Evolutionary conservation across 2,797 vertebrate species (phyloP).

Genomic region (Lutra lutra): DNA sequence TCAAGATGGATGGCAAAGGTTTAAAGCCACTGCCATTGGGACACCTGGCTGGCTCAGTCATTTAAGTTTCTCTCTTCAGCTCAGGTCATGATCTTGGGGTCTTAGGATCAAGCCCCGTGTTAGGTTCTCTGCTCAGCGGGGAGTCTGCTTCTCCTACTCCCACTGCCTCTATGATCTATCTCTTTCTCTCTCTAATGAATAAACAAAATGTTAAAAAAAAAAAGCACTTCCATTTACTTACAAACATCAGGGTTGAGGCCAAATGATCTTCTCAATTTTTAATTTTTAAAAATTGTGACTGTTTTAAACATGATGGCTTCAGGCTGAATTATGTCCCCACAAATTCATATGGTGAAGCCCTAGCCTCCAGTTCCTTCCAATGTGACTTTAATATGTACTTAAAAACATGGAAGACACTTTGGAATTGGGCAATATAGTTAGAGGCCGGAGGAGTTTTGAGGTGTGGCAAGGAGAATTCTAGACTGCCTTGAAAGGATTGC

Average conservation of each 20-base stretch:
- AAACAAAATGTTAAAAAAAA: background rate
- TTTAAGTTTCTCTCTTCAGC: background rate
- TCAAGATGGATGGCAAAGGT: background rate
- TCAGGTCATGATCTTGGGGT: background rate
- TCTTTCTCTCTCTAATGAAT: background rate
- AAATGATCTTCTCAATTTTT: background rate
- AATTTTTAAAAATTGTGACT: background rate
- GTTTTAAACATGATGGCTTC: background rate
- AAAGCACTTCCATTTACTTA: background rate
- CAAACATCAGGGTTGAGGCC: background rate
- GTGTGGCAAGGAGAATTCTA: background rate
- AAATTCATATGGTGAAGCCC: background rate
- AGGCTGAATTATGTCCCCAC: background rate
- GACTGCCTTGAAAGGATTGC: background rate
- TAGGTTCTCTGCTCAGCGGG: background rate
- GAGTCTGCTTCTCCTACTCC: background rate
- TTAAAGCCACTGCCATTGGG: background rate
- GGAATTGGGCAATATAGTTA: background rate
- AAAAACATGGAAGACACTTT: background rate
- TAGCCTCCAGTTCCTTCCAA: background rate
- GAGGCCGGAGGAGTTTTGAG: background rate
- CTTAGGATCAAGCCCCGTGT: background rate
- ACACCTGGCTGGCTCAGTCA: background rate
- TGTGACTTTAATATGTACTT: background rate
- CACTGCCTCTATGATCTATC: background rate